A percentile compares a stretch with the other conserved stretches of the same genome.
These are phyloP conservation scores for Phaenicophaeus curvirostris DNA, from an alignment of 2,797 vertebrate genomes.

Conservation along the genomic window DNA sequence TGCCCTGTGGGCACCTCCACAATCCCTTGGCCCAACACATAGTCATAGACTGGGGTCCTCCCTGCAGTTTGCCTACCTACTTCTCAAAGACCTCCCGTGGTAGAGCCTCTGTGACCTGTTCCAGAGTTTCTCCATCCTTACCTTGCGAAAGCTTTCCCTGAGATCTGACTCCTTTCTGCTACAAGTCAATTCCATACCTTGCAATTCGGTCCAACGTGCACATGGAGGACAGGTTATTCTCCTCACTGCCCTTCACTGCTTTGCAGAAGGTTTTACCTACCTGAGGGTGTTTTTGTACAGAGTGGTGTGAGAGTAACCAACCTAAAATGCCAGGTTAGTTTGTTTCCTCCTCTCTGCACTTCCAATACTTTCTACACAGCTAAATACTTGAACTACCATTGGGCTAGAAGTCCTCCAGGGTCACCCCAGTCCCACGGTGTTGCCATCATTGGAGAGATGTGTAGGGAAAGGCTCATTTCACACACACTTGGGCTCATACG, in stretches of 20 bases:
- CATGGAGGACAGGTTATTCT: rapidly evolving
- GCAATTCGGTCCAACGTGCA: rapidly evolving
- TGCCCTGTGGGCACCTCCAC: not conserved
- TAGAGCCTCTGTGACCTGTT: not conserved
- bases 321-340: rapidly evolving
- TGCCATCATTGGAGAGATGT: rapidly evolving
- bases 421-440: not conserved
- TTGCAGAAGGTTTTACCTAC: not conserved
- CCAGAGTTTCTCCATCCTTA: not conserved
- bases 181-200: not conserved
- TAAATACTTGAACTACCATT: rapidly evolving
- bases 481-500: rapidly evolving
- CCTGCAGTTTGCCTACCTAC: not conserved
- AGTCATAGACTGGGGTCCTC: rapidly evolving
- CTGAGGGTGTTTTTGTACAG: not conserved
- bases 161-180: not conserved
- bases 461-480: not conserved
- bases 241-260: rapidly evolving
- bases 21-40: not conserved
- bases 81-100: not conserved
- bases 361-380: not conserved
- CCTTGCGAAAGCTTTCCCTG: not conserved
- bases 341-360: not conserved
- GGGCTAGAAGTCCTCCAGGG: not conserved
- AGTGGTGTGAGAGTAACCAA: not conserved